Evolutionary conservation across 1,140 invertebrate genomes (phyloP).

Genomic region (Physella acuta): DNA sequence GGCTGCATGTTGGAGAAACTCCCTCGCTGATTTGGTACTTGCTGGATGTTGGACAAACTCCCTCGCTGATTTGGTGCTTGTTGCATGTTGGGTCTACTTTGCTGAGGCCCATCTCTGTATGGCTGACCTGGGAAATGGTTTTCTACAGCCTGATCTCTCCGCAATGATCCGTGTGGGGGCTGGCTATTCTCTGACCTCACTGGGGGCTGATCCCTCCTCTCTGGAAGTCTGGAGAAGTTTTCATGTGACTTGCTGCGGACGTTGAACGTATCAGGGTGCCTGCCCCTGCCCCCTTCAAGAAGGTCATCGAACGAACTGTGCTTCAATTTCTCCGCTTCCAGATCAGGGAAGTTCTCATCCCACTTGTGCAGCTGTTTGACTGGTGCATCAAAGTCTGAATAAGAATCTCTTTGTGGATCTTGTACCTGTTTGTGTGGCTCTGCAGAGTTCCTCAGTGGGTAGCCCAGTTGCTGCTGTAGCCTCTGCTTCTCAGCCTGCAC

Average conservation of each 20-base stretch:
- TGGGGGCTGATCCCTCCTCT: background rate
- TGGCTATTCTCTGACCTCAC: no score
- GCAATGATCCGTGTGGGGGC: background rate
- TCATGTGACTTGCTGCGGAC: conserved; percentile 21
- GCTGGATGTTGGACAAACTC: no score
- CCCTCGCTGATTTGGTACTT: no score
- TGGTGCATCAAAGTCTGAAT: conserved; percentile 6
- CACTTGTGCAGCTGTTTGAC: conserved; percentile 11
- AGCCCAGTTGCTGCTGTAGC: background rate
- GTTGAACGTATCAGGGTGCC: conserved; percentile 8
- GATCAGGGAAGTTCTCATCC: conserved; percentile 15
- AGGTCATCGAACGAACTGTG: conserved; percentile 25
- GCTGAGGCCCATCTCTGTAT: no score
- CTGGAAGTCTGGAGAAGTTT: conserved; percentile 7
- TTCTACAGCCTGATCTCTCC: background rate
- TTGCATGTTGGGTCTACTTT: no score
- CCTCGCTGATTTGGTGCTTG: no score
- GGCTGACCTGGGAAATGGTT: no score
- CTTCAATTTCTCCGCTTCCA: background rate
- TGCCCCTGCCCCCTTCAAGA: background rate
- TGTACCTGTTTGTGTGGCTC: no score
- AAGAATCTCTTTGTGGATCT: conserved; percentile 9
- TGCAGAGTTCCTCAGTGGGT: background rate
- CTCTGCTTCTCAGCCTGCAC: background rate
- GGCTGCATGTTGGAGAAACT: background rate